A percentile compares a stretch with the other conserved stretches of the same genome.
These are phyloP conservation scores for Anguilla rostrata DNA, from an alignment of 2,113 vertebrate genomes.

Conservation along the genomic window DNA sequence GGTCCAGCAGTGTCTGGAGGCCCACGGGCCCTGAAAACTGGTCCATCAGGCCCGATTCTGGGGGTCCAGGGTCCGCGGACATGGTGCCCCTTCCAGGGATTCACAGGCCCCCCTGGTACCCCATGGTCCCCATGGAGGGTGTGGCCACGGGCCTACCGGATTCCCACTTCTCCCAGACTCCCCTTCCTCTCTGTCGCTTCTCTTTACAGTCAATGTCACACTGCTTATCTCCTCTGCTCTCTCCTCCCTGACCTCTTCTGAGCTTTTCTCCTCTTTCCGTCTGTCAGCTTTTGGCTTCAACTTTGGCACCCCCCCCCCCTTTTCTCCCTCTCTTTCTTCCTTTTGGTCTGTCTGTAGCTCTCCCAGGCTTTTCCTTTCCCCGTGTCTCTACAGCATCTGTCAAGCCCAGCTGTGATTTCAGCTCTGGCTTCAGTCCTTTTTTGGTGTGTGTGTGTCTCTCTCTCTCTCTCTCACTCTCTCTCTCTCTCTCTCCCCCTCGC, in stretches of 20 bases:
- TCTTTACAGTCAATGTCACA: background rate
- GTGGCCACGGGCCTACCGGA: background rate
- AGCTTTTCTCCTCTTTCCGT: background rate
- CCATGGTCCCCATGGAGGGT: constrained; percentile 30
- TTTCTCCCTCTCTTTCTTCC: constrained; percentile 18
- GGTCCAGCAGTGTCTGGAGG: constrained; percentile 79
- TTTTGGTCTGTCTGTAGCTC: background rate
- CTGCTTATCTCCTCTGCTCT: too few species aligned
- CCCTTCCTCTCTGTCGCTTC: constrained; percentile 10
- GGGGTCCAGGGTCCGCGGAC: constrained; percentile 51
- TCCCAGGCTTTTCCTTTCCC: constrained; percentile 35
- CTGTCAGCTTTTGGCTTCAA: constrained; percentile 16
- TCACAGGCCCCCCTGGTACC: constrained; percentile 29
- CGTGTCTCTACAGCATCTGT: constrained; percentile 47
- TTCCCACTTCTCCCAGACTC: background rate
- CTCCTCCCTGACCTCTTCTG: background rate
- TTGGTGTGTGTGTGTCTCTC: constrained; percentile 57
- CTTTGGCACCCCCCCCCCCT: constrained; percentile 7
- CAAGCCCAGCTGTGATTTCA: constrained; percentile 49
- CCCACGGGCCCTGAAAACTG: constrained; percentile 61
- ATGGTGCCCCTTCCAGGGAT: constrained; percentile 37
- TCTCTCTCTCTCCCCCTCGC: constrained; percentile 29
- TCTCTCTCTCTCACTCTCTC: constrained; percentile 23
- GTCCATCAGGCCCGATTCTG: constrained; percentile 45
- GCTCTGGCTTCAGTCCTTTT: constrained; percentile 62